These are phyloP conservation scores for Pollachius pollachius DNA, from an alignment of 2,113 vertebrate genomes.

Conservation along the genomic window DNA sequence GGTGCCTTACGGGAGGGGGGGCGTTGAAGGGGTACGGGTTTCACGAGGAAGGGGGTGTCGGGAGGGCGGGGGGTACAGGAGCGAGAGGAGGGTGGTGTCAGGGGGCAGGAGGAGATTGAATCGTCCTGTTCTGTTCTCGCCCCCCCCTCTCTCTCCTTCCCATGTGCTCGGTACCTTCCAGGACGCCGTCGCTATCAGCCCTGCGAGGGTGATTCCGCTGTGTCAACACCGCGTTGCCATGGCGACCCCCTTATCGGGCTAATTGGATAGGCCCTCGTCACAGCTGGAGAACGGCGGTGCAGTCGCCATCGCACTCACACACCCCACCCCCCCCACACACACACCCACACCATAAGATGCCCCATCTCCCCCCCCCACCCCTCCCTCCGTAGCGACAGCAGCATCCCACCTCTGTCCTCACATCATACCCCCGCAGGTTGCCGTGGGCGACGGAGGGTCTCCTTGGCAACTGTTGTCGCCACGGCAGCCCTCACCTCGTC, in stretches of 20 bases:
- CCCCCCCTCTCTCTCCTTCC: background rate
- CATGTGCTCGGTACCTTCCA: slow-evolving; percentile 45
- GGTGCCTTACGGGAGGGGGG: no score
- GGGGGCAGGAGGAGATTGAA: no score
- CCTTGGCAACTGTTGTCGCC: slow-evolving; percentile 77
- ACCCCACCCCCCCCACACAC: no score
- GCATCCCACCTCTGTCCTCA: slow-evolving; percentile 55
- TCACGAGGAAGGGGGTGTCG: no score
- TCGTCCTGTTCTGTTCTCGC: no score
- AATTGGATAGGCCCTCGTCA: slow-evolving; percentile 52
- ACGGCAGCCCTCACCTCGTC: slow-evolving; percentile 57
- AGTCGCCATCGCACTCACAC: slow-evolving; percentile 5
- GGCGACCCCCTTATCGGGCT: slow-evolving; percentile 55
- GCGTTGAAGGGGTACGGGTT: no score
- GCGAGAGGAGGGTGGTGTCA: no score
- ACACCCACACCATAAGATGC: slow-evolving; percentile 21
- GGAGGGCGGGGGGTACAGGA: background rate
- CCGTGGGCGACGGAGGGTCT: slow-evolving; percentile 60
- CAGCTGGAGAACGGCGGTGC: slow-evolving; percentile 16
- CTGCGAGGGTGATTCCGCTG: slow-evolving; percentile 49
- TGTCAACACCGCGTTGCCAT: slow-evolving; percentile 70
- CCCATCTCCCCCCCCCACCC: slow-evolving; percentile 33
- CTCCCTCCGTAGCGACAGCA: slow-evolving; percentile 35
- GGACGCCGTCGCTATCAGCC: slow-evolving; percentile 58
- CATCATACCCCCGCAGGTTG: slow-evolving; percentile 51